Conservation (phyloP, 2,797 vertebrate species). For the Rhinogobio ventralis region DNA sequence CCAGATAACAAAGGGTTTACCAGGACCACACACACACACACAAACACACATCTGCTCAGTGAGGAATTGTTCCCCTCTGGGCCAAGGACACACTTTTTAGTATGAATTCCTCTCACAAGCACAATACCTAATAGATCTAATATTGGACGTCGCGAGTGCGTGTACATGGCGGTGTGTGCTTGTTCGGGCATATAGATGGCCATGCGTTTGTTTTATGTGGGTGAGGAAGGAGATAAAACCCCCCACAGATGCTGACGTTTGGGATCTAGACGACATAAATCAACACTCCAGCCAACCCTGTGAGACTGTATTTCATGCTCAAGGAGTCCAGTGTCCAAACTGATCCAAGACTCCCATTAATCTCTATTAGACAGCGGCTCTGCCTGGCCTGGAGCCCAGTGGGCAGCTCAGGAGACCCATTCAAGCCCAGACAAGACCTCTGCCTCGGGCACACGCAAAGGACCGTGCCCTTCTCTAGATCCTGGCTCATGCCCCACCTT, state of each 20-base stretch:
- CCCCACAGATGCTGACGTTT: slow-evolving; percentile 65
- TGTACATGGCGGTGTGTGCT: slow-evolving; percentile 13
- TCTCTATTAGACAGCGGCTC: slow-evolving; percentile 64
- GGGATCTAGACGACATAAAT: slow-evolving; percentile 75
- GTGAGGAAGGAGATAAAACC: slow-evolving; percentile 51
- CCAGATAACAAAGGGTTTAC: background rate
- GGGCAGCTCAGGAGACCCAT: slow-evolving; percentile 58
- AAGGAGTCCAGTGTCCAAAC: slow-evolving; percentile 67
- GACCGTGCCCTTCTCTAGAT: slow-evolving; percentile 39
- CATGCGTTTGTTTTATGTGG: slow-evolving; percentile 50
- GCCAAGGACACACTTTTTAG: slow-evolving; percentile 44
- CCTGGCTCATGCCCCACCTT: slow-evolving; percentile 20
- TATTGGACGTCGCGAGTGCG: background rate
- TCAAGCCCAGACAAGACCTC: slow-evolving; percentile 53
- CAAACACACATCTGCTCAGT: background rate
- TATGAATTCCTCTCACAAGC: slow-evolving; percentile 34
- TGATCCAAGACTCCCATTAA: slow-evolving; percentile 61
- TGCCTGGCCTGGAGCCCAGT: slow-evolving; percentile 57
- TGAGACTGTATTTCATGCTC: slow-evolving; percentile 79
- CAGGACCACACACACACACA: background rate
- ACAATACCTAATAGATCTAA: slow-evolving; percentile 46
- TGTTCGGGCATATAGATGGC: slow-evolving; percentile 37
- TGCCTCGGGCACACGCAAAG: slow-evolving; percentile 47
- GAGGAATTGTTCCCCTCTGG: slow-evolving; percentile 27
- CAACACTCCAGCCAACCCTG: slow-evolving; percentile 76